Conservation (phyloP, 2,888 invertebrate species). For the Urechis unicinctus region DNA sequence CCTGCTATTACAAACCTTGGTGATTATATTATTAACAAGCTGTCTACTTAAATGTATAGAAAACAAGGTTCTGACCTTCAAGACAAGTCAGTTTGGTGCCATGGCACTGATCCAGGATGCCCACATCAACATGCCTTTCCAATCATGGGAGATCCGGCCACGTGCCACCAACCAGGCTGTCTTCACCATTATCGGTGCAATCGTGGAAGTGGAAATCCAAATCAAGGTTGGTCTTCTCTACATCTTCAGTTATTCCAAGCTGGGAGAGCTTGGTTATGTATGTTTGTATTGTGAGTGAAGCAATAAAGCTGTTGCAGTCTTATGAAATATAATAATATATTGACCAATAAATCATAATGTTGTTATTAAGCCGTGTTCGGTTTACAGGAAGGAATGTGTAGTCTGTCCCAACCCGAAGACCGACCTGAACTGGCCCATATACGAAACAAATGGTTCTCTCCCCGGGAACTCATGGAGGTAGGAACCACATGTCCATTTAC, state of each 20-base stretch:
- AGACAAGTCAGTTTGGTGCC: constrained; percentile 42
- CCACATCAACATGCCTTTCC: constrained; percentile 51
- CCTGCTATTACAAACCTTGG: too few species aligned
- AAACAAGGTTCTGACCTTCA: constrained; percentile 35
- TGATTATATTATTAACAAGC: too few species aligned
- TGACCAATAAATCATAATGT: too few species aligned
- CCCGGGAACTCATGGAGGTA: constrained; percentile 41
- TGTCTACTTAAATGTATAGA: too few species aligned
- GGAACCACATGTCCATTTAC: background rate
- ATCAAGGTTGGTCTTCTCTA: constrained; percentile 25
- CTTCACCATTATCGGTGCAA: constrained; percentile 46
- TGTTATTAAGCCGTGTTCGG: too few species aligned
- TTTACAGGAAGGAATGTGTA: constrained; percentile 38
- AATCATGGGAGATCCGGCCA: constrained; percentile 49
- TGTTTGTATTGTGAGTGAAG: too few species aligned
- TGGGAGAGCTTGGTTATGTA: too few species aligned
- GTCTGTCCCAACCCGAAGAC: constrained; percentile 37
- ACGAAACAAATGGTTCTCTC: constrained; percentile 38
- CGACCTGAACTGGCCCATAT: constrained; percentile 35
- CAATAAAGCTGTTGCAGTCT: too few species aligned
- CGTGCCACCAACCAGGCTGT: constrained; percentile 33
- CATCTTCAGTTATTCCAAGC: too few species aligned
- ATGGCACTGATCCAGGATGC: constrained; percentile 47
- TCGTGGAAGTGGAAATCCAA: constrained; percentile 47
- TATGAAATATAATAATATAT: too few species aligned